A percentile compares a stretch with the other conserved stretches of the same genome.
These are phyloP conservation scores for Calliopum simillimum DNA, from an alignment of 2,888 invertebrate genomes.

Conservation along the genomic window DNA sequence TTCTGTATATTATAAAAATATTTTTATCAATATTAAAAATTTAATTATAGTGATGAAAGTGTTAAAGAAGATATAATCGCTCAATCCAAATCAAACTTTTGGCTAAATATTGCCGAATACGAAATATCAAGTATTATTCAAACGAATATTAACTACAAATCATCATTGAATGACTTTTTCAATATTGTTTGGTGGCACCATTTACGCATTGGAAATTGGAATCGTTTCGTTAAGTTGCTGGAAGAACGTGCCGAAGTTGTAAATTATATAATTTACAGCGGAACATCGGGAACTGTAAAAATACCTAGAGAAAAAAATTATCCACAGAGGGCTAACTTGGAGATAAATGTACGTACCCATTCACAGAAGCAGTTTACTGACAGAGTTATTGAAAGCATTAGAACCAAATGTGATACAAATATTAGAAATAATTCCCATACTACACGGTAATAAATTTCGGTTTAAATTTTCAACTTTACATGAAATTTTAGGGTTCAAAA, in stretches of 20 bases:
- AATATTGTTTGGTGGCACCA: conserved; percentile 33
- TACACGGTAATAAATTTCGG: too few relatives aligned
- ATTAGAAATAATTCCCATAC: neutral
- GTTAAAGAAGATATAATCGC: conserved; percentile 55
- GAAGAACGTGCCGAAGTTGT: conserved; percentile 14
- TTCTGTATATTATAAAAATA: neutral
- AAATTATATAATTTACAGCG: conserved; percentile 18
- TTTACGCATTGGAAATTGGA: conserved; percentile 26
- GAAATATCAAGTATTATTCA: conserved; percentile 19
- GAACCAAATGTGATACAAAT: neutral
- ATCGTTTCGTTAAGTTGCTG: conserved; percentile 12
- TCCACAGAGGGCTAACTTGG: neutral
- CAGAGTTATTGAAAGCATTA: too few relatives aligned
- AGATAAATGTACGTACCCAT: too few relatives aligned
- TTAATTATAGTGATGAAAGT: neutral
- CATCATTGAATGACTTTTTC: neutral
- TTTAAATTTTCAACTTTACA: too few relatives aligned
- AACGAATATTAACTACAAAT: neutral
- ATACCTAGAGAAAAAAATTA: conserved; percentile 3
- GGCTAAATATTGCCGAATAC: conserved; percentile 31
- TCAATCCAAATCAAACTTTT: neutral
- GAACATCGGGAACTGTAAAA: conserved; percentile 11
- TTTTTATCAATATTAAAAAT: conserved; percentile 1
- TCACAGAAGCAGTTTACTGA: neutral
- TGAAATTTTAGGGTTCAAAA: too few relatives aligned